Conservation (phyloP, 2,797 vertebrate species). For the Onychomys arenicola region DNA sequence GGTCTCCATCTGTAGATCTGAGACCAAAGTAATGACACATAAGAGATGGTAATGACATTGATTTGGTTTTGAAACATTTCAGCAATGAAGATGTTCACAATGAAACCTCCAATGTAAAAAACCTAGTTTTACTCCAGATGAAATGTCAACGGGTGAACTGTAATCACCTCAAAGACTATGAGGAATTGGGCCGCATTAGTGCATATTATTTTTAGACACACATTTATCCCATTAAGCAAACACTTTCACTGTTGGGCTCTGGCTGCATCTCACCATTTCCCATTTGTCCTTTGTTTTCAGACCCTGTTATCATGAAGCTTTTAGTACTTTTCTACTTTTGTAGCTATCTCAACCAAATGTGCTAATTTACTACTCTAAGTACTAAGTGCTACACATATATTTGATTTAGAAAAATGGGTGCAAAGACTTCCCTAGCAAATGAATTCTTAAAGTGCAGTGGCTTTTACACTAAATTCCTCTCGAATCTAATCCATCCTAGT, state of each 20-base stretch:
- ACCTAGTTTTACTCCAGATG: slow-evolving; percentile 62
- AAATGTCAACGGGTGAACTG: slow-evolving; percentile 55
- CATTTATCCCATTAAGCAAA: slow-evolving; percentile 75
- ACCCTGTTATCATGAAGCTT: slow-evolving; percentile 65
- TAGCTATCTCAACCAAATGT: slow-evolving; percentile 63
- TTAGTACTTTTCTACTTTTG: slow-evolving; percentile 68
- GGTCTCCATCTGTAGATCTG: slow-evolving; percentile 62
- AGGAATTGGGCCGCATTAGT: slow-evolving; percentile 50
- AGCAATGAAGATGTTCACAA: slow-evolving; percentile 70
- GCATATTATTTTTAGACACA: slow-evolving; percentile 66
- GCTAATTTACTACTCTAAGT: slow-evolving; percentile 55
- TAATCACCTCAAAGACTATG: slow-evolving; percentile 67
- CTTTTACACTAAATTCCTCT: slow-evolving; percentile 63
- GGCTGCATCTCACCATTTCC: slow-evolving; percentile 61
- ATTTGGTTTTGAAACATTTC: slow-evolving; percentile 72
- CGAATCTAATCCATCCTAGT: slow-evolving; percentile 57
- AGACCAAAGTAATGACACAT: slow-evolving; percentile 67
- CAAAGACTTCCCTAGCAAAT: slow-evolving; percentile 68
- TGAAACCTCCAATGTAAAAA: slow-evolving; percentile 56
- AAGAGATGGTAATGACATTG: slow-evolving; percentile 60
- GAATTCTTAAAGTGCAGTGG: slow-evolving; percentile 43
- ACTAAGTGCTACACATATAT: slow-evolving; percentile 59
- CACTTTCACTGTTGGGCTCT: slow-evolving; percentile 49
- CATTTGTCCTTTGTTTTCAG: slow-evolving; percentile 68
- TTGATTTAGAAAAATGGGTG: slow-evolving; percentile 72